phyloP scores from a whole-genome alignment of 2,113 vertebrate genomes.

The Oncorhynchus clarkii region DNA sequence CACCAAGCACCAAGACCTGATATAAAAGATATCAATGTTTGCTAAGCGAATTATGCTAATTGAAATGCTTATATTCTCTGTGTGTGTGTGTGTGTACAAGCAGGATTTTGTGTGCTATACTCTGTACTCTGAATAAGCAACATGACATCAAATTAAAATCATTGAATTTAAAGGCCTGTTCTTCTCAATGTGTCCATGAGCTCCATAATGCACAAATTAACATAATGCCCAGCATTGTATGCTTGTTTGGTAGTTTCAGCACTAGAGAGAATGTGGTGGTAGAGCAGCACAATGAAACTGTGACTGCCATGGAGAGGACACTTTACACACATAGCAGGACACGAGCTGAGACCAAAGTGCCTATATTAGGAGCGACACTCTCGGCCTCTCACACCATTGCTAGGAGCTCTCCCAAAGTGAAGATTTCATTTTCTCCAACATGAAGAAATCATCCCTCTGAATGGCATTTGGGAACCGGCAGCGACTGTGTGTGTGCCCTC shows the following conservation, averaged over 20 bases:
- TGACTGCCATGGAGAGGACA: constrained; percentile 34
- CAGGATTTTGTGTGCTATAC: no score
- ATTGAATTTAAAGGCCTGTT: no score
- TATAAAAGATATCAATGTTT: no score
- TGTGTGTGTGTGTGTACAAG: no score
- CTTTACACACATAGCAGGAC: neutral
- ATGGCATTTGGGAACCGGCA: constrained; percentile 48
- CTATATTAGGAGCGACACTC: constrained; percentile 41
- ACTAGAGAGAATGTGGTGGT: neutral
- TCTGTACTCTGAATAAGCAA: no score
- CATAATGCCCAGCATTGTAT: neutral
- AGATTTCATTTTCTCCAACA: constrained; percentile 51
- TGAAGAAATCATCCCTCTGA: constrained; percentile 56
- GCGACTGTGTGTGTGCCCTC: neutral
- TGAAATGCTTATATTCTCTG: no score
- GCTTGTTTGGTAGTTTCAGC: neutral
- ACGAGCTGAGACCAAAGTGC: constrained; percentile 32
- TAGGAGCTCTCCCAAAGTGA: constrained; percentile 22
- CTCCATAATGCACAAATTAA: neutral
- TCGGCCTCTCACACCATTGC: constrained; percentile 48
- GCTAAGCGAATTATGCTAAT: no score
- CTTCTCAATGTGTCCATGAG: neutral
- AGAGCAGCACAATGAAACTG: constrained; percentile 15
- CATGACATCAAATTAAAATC: no score
- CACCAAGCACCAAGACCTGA: no score